Evolutionary conservation across 2,113 vertebrate genomes (phyloP), one percentile per base, ranked within the genome.

Genomic region (Vanacampus margaritifer): DNA sequence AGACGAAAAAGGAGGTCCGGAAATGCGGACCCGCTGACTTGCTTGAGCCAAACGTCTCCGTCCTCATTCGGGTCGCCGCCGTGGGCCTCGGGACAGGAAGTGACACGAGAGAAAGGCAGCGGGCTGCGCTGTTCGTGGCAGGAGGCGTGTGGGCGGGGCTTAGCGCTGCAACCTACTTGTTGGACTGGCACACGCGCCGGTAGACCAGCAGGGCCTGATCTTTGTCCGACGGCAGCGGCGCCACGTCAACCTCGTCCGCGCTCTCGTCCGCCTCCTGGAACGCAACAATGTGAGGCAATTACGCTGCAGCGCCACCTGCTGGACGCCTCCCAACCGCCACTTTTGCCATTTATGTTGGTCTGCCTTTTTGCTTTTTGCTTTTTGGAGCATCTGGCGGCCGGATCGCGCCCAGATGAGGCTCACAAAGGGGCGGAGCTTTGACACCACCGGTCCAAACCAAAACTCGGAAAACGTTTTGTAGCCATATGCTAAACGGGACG

Each of bases 61-160:
- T 98, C 96, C 94, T 98, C 96, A 80, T 98, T 96, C 87, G 97
- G 91, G 83, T 90, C 92, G 58, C 91, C 90, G 93, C 95, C 97
- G 80, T 96, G 2, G 5, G 28, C 21, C 35, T 23, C 17, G n/a
- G 59, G 41, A 45, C 61, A 45, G 37, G 23, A 43, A 43, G 39
- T 13, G n/a, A 24, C 39, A 41, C 48, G 24, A 14, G 62, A 19
- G 62, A 28, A 46, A 46, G 61, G 17, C 7, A 39, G 23, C 24
- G 19, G 36, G 58, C 58, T n/a, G 58, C 39, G 9, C 17, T 21
- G 36, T 61, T n/a, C 21, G 32, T 4, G 5, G n/a, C 35, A 3
- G 16, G 10, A 2, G 13, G 36, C 4, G 28, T 9, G 17, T 6
- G 45, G 26, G 28, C 7, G 9, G 21, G 67, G 6, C 16, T 32